These are phyloP conservation scores for Cyanoderma ruficeps DNA, from an alignment of 2,113 vertebrate genomes.

Conservation along the genomic window DNA sequence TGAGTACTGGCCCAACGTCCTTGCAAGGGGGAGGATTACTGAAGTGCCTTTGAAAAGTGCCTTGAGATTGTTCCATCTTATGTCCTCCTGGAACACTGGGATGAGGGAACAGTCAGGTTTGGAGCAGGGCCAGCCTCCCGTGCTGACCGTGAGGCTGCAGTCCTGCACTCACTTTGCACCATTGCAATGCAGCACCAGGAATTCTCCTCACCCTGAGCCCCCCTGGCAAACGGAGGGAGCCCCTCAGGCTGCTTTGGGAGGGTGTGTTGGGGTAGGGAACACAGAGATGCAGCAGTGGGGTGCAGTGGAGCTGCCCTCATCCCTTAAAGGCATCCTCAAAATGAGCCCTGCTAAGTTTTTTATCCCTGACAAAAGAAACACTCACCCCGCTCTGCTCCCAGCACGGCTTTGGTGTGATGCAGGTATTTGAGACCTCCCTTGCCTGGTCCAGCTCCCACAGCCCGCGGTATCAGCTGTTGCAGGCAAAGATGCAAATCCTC, in stretches of 20 bases:
- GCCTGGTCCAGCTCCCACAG: neutral
- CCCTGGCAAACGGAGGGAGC: fast-evolving
- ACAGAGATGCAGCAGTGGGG: neutral
- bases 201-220: neutral
- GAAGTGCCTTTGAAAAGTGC: neutral
- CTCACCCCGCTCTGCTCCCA: fast-evolving
- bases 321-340: neutral
- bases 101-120: neutral
- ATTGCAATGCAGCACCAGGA: fast-evolving
- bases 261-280: neutral
- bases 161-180: fast-evolving
- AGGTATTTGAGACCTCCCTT: neutral
- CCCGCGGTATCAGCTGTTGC: neutral
- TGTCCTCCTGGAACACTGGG: neutral
- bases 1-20: neutral
- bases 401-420: fast-evolving
- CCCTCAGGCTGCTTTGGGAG: neutral
- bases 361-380: fast-evolving
- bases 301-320: neutral
- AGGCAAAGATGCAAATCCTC: neutral
- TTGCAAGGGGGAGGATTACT: neutral
- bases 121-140: neutral
- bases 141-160: fast-evolving
- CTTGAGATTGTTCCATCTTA: neutral
- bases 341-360: fast-evolving